Evolutionary conservation across 2,888 invertebrate genomes (phyloP).

Genomic region (Isoperla grammatica): DNA sequence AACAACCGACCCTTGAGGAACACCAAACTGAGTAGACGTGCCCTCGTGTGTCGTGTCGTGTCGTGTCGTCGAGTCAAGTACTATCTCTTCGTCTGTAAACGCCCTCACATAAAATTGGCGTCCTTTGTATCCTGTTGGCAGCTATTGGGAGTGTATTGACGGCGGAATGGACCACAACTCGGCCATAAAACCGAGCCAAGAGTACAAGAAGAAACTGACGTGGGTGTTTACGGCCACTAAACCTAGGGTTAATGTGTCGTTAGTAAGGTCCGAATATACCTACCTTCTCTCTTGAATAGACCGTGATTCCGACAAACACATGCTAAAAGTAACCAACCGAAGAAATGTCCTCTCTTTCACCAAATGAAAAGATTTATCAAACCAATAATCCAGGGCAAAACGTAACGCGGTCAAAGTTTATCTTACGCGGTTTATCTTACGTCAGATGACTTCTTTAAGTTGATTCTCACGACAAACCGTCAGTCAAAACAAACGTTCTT

Average conservation of each 20-base stretch:
- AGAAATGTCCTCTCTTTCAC: not conserved
- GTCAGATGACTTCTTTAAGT: not conserved
- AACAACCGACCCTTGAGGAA: too few species aligned
- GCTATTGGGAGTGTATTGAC: conserved; percentile 9
- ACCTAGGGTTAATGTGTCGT: conserved; percentile 23
- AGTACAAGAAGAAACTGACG: conserved; percentile 6
- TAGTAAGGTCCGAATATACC: conserved; percentile 10
- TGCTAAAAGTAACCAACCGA: conserved; percentile 3
- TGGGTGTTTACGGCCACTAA: conserved; percentile 22
- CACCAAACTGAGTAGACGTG: too few species aligned
- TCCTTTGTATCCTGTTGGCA: not conserved
- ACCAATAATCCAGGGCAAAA: too few species aligned
- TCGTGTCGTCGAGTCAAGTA: too few species aligned
- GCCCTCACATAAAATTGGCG: too few species aligned
- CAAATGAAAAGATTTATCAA: not conserved
- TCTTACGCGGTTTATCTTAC: not conserved
- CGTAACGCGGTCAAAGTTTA: too few species aligned
- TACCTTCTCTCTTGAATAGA: not conserved
- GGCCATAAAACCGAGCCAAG: conserved; percentile 4
- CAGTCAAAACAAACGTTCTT: too few species aligned
- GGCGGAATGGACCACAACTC: conserved; percentile 15
- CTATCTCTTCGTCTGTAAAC: too few species aligned
- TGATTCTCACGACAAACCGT: too few species aligned
- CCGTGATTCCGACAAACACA: conserved; percentile 7
- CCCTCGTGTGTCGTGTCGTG: too few species aligned